Evolutionary conservation across 1,140 invertebrate species (phyloP).

Genomic region (Acromyrmex charruanus): DNA sequence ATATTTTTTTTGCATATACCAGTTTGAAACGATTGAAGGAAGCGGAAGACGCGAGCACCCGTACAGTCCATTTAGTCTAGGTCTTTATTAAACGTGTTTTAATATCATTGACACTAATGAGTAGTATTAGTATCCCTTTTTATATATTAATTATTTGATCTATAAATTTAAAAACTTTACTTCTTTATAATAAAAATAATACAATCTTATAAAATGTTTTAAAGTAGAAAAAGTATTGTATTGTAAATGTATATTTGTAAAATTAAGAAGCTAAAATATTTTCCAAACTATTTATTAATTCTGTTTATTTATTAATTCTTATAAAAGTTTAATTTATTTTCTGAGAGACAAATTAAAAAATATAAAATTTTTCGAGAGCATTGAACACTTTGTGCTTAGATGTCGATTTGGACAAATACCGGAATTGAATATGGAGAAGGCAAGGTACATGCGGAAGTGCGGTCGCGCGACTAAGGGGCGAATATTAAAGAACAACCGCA

Average conservation of each 20-base stretch:
- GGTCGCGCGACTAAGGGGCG: constrained; percentile 62
- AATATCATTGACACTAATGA: neutral
- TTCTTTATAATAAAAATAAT: neutral
- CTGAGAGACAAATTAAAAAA: neutral
- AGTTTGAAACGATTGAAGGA: constrained; percentile 1
- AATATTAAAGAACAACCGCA: constrained; percentile 69
- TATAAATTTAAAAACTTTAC: neutral
- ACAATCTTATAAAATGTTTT: neutral
- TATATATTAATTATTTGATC: neutral
- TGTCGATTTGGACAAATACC: constrained; percentile 26
- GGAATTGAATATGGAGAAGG: constrained; percentile 71
- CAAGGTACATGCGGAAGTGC: constrained; percentile 73
- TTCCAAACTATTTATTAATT: neutral
- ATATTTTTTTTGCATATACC: constrained; percentile 41
- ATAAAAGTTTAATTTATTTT: neutral
- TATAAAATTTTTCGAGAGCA: neutral
- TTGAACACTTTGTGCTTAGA: neutral
- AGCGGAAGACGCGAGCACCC: neutral
- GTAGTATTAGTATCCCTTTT: neutral
- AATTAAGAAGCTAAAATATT: neutral
- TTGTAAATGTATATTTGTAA: neutral
- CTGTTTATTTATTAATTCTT: neutral
- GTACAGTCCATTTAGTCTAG: neutral
- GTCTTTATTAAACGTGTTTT: neutral
- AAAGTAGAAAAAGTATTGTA: neutral